These are phyloP conservation scores for Tretioscincus oriximinensis DNA, from an alignment of 2,113 vertebrate genomes.

Conservation along the genomic window DNA sequence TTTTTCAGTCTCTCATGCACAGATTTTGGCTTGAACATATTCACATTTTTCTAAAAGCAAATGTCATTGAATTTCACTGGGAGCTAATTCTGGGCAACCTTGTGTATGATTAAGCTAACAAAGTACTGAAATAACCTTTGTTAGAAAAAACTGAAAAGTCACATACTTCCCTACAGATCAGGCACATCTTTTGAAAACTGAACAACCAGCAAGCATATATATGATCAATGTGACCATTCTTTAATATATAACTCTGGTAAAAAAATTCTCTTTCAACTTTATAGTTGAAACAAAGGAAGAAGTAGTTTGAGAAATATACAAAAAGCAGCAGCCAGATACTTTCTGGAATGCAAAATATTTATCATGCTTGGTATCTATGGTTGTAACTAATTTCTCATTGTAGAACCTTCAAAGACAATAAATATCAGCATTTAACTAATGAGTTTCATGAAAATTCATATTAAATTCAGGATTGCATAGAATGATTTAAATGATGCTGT, in stretches of 20 bases:
- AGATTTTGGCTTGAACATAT: neutral
- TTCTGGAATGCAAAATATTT: neutral
- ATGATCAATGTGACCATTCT: neutral
- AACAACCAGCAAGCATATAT: constrained; percentile 17
- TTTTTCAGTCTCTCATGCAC: neutral
- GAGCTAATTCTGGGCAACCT: neutral
- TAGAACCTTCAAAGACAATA: neutral
- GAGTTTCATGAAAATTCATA: constrained; percentile 11
- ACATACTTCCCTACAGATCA: neutral
- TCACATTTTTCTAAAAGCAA: neutral
- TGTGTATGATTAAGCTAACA: neutral
- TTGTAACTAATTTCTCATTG: constrained; percentile 4
- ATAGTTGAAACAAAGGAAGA: neutral
- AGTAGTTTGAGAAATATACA: neutral
- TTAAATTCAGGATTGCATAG: neutral
- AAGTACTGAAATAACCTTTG: neutral
- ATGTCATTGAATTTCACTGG: neutral
- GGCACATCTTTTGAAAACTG: neutral
- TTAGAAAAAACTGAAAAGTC: neutral
- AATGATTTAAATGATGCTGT: neutral
- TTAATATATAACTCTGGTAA: constrained; percentile 22
- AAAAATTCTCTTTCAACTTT: constrained; percentile 42
- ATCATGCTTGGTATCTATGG: neutral
- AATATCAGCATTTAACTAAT: constrained; percentile 5
- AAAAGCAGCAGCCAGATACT: neutral